Evolutionary conservation across 2,888 invertebrate species (phyloP), one percentile per base, ranked within the genome.

Genomic region (Cataglyphis rosenhaueri): DNA sequence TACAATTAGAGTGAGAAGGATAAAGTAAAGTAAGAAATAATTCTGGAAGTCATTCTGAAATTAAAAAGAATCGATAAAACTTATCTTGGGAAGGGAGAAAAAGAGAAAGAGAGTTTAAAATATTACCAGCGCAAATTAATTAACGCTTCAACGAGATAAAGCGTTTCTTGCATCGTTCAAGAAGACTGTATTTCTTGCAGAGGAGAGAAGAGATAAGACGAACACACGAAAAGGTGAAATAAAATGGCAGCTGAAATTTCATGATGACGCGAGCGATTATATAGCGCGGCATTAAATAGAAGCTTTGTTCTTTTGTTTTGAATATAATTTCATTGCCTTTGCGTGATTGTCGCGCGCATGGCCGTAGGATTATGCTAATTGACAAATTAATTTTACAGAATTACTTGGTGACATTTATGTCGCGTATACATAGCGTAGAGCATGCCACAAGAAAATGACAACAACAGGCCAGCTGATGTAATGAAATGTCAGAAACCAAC

Each of bases 41-140:
- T 38, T 61, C 62, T 25, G 10, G 2, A 25, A 38, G 38, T 71
- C 35, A 25, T 18, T 55, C 12, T 18, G 29, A 73, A 73, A 73
- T 73, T 59, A 73, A 73, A 73, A 73, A 29, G 73, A 29, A 59
- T 73, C 73, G 62, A 61, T 73, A 59, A 73, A 73, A 41, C 38
- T 38, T 41, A 18, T 48, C 18, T 48, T 18, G 48, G 6, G 29
- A 8, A 73, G 59, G 10, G 38, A 25, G 25, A 59, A 38, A 73
- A n/a, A 61, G 62, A 73, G n/a, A 73, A n/a, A 18, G n/a, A n/a
- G 12, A 61, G 41, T 61, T 73, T 61, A 61, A 73, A 73, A 61
- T 62, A 73, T 73, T 73, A 52, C n/a, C 21, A 12, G 62, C 64
- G 41, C 41, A 73, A 73, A 73, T 73, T 73, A 73, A 74, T 74